phyloP scores from a whole-genome alignment of 2,888 invertebrate genomes.

The Rhynchonema sp. region DNA sequence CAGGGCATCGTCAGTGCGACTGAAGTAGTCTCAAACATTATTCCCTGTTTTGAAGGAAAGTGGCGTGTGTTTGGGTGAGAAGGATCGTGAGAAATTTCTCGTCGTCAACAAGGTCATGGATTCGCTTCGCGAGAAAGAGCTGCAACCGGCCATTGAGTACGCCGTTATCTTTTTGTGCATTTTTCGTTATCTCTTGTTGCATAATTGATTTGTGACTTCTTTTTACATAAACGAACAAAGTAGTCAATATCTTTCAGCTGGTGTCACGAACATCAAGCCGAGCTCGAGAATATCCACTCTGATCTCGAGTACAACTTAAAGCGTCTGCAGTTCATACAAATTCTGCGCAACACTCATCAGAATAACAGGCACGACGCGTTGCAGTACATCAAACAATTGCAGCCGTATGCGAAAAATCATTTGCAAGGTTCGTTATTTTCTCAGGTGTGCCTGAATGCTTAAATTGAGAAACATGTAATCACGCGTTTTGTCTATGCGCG shows the following conservation, averaged over 20 bases:
- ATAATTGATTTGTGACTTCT: background rate
- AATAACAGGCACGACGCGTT: background rate
- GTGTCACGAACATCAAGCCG: background rate
- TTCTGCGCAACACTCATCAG: background rate
- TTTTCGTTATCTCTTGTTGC: too few species aligned
- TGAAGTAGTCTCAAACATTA: background rate
- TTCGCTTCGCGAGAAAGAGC: slow-evolving; percentile 56
- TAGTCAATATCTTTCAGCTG: background rate
- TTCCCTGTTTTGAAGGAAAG: slow-evolving; percentile 42
- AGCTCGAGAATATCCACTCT: background rate
- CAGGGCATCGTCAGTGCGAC: background rate
- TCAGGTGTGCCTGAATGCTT: too few species aligned
- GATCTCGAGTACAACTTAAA: background rate
- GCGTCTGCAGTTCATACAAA: background rate
- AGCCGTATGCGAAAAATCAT: background rate
- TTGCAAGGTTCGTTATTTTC: background rate
- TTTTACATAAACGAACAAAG: too few species aligned
- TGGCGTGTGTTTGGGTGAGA: slow-evolving; percentile 43
- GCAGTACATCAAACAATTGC: background rate
- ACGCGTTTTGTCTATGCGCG: too few species aligned
- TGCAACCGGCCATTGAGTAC: slow-evolving; percentile 55
- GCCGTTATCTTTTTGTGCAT: slow-evolving; percentile 8
- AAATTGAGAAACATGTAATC: too few species aligned
- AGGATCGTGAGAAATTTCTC: slow-evolving; percentile 50
- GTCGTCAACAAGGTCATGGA: slow-evolving; percentile 71